A percentile compares a stretch with the other conserved stretches of the same genome.
Evolutionary conservation across 2,888 invertebrate species (phyloP).

Genomic region (Tachina fera): DNA sequence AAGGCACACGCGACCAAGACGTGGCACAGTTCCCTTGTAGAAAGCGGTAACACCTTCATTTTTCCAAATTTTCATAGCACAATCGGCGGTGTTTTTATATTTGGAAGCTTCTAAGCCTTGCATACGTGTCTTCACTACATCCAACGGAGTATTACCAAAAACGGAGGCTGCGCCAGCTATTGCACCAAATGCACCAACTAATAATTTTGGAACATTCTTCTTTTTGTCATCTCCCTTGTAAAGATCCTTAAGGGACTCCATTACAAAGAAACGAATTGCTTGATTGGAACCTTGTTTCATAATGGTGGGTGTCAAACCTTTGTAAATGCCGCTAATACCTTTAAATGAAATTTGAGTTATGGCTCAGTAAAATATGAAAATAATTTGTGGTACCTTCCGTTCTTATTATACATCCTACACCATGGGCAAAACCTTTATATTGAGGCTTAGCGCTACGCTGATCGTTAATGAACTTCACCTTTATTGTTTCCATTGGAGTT

Average conservation of each 20-base stretch:
- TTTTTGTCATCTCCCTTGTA: slow-evolving; percentile 94
- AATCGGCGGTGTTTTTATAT: slow-evolving; percentile 97
- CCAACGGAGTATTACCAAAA: slow-evolving; percentile 99
- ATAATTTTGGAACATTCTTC: slow-evolving; percentile 92
- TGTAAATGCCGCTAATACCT: slow-evolving; percentile 92
- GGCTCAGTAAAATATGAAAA: neutral
- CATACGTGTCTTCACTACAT: slow-evolving; percentile 99
- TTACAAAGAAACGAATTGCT: slow-evolving; percentile 98
- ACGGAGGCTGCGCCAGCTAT: slow-evolving; percentile 97
- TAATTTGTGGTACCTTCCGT: slow-evolving; percentile 87
- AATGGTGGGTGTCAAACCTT: slow-evolving; percentile 97
- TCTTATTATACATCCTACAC: slow-evolving; percentile 92
- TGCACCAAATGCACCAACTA: slow-evolving; percentile 96
- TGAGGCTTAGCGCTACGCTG: slow-evolving; percentile 95
- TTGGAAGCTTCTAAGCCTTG: slow-evolving; percentile 98
- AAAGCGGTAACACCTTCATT: slow-evolving; percentile 97
- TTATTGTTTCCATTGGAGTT: slow-evolving; percentile 99
- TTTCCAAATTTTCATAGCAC: slow-evolving; percentile 94
- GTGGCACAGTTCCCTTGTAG: slow-evolving; percentile 99
- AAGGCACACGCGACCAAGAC: slow-evolving; percentile 96
- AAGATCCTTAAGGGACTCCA: slow-evolving; percentile 97
- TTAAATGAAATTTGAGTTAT: neutral
- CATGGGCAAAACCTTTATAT: slow-evolving; percentile 97
- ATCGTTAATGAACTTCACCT: slow-evolving; percentile 99
- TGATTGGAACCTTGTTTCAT: slow-evolving; percentile 99